Percentiles rank a stretch among this genome's conserved stretches.
Conservation (phyloP, 2,888 invertebrate genomes). For the Sarcophaga subvicina region DNA sequence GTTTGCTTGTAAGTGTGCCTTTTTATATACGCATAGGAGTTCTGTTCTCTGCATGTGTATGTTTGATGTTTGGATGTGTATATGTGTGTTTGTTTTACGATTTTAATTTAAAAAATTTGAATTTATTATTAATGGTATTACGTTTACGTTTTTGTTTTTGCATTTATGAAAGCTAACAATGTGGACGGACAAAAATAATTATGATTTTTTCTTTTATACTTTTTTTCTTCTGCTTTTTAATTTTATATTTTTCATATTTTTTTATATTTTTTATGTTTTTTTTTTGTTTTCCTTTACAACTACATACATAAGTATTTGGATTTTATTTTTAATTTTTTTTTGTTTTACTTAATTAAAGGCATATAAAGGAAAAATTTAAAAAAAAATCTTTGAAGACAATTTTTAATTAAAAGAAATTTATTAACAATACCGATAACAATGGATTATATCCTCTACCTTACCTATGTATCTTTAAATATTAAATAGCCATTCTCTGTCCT, state of each 20-base stretch:
- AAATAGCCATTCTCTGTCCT: too few relatives aligned
- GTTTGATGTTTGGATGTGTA: not conserved
- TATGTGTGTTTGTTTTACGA: conserved; percentile 12
- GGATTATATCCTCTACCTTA: too few relatives aligned
- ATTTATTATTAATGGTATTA: conserved; percentile 66
- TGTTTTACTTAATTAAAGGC: too few relatives aligned
- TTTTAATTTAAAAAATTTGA: conserved; percentile 27
- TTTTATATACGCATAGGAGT: not conserved
- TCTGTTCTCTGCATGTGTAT: not conserved
- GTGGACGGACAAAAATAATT: conserved; percentile 81
- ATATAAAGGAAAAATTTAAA: too few relatives aligned
- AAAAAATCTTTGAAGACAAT: too few relatives aligned
- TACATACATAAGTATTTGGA: conserved; percentile 48
- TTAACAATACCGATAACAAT: too few relatives aligned
- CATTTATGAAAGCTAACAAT: conserved; percentile 81
- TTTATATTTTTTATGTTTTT: conserved; percentile 9
- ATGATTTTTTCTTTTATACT: conserved; percentile 62
- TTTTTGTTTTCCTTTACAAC: conserved; percentile 39
- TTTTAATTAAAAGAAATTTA: too few relatives aligned
- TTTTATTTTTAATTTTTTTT: conserved; percentile 42
- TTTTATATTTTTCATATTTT: conserved; percentile 29
- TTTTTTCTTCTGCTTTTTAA: conserved; percentile 59
- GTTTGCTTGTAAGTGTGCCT: conserved; percentile 25
- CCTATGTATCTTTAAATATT: too few relatives aligned
- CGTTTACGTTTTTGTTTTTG: conserved; percentile 69